These are phyloP conservation scores for Alsophila aescularia DNA, from an alignment of 2,888 invertebrate genomes.

Conservation along the genomic window DNA sequence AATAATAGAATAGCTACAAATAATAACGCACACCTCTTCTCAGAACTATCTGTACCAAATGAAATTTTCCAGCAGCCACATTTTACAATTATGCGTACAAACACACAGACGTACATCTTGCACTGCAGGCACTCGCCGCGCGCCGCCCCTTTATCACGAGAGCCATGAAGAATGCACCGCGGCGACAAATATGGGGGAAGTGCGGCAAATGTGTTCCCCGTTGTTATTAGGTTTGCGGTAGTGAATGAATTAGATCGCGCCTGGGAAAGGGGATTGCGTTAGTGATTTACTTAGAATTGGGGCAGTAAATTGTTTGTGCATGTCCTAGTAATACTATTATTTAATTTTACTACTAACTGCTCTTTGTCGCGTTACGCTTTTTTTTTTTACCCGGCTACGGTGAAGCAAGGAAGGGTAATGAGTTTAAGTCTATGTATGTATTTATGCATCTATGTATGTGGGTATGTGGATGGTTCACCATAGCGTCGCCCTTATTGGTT, in stretches of 20 bases:
- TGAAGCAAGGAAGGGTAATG: too few species aligned
- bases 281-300: background rate
- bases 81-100: slow-evolving; percentile 10
- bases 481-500: too few species aligned
- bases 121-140: background rate
- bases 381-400: too few species aligned
- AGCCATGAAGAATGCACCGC: slow-evolving; percentile 14
- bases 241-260: background rate
- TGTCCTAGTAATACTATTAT: too few species aligned
- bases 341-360: too few species aligned
- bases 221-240: slow-evolving; percentile 7
- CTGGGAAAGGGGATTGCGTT: slow-evolving; percentile 1
- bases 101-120: slow-evolving; percentile 5
- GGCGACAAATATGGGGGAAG: slow-evolving; percentile 12
- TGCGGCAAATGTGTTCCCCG: background rate
- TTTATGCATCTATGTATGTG: too few species aligned
- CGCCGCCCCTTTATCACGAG: slow-evolving; percentile 9
- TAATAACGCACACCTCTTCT: too few species aligned
- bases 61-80: slow-evolving; percentile 3
- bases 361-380: too few species aligned
- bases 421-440: too few species aligned
- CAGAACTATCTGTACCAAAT: background rate
- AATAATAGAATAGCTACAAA: too few species aligned
- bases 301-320: background rate
- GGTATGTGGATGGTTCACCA: too few species aligned